Evolutionary conservation across 2,113 vertebrate species (phyloP), one percentile per base, ranked within the genome.

Genomic region (Elgaria multicarinata): DNA sequence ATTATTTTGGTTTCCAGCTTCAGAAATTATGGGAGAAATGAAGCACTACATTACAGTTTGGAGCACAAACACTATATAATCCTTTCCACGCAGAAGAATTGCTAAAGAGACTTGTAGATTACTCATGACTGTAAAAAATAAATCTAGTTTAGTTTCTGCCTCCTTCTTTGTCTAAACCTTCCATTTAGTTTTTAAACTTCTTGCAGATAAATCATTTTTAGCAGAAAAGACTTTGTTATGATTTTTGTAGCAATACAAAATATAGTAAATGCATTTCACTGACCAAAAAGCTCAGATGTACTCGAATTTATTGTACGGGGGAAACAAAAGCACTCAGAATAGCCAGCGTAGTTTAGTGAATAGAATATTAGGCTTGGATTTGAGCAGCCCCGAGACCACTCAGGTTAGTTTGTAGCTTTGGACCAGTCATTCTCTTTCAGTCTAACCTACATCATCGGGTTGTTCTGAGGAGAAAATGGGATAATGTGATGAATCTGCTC

Each of bases 21-120:
- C 96, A 96, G 92, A 97, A 96, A 94, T 97, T 94, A 95, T 92
- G 91, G 90, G 92, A 85, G 95, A 96, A 97, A 97, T 96, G 95
- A 97, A 97, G 95, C 96, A 97, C 94, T 96, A 87, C 66, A 90
- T 96, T 96, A 95, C 90, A 92, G 89, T 90, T 96, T 93, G 92
- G 93, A 96, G 92, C 94, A 95, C 85, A 92, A 78, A 95, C 46
- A 90, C 80, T 95, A 92, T 96, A 95, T 95, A 95, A 94, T 90
- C 91, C 91, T 95, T 96, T 95, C 94, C 91, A 95, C 91, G 92
- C 91, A 93, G 93, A 95, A 86, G 91, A 93, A 90, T 89, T 93
- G 94, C 90, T 96, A 90, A 93, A 95, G 89, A 93, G 92, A 74
- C 96, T 93, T 80, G 50, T 81, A 94, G 92, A 94, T 94, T 94